phyloP scores from a whole-genome alignment of 2,888 invertebrate species.

The Polydesmus complanatus region DNA sequence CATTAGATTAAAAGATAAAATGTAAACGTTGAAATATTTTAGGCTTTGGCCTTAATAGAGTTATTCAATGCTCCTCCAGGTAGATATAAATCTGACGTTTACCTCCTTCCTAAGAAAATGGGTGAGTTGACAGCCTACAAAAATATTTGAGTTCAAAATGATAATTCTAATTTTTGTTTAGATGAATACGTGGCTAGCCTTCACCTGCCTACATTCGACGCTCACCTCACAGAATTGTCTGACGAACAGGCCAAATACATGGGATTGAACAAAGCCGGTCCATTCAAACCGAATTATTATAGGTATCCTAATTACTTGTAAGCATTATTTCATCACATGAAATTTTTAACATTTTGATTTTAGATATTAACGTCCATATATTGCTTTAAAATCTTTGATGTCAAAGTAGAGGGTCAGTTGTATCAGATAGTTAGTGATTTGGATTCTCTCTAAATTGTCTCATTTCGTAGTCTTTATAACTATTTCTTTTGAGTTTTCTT shows the following conservation, averaged over 20 bases:
- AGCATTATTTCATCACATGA: too few species aligned
- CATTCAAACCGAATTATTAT: slow-evolving; percentile 97
- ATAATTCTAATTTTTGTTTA: too few species aligned
- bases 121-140: slow-evolving; percentile 40
- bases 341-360: too few species aligned
- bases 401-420: too few species aligned
- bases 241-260: slow-evolving; percentile 97
- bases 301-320: slow-evolving; percentile 55
- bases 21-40: slow-evolving; percentile 15
- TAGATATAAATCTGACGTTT: slow-evolving; percentile 92
- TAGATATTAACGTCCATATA: too few species aligned
- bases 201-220: slow-evolving; percentile 93
- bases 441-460: too few species aligned
- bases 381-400: too few species aligned
- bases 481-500: too few species aligned
- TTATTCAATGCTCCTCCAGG: slow-evolving; percentile 89
- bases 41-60: slow-evolving; percentile 88
- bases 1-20: neutral
- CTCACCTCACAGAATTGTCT: slow-evolving; percentile 84
- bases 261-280: slow-evolving; percentile 93
- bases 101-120: slow-evolving; percentile 96
- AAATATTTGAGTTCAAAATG: neutral
- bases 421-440: too few species aligned
- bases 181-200: slow-evolving; percentile 96
- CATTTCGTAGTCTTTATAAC: too few species aligned